Conservation (phyloP, 2,888 invertebrate genomes). For the Pterostichus niger region DNA sequence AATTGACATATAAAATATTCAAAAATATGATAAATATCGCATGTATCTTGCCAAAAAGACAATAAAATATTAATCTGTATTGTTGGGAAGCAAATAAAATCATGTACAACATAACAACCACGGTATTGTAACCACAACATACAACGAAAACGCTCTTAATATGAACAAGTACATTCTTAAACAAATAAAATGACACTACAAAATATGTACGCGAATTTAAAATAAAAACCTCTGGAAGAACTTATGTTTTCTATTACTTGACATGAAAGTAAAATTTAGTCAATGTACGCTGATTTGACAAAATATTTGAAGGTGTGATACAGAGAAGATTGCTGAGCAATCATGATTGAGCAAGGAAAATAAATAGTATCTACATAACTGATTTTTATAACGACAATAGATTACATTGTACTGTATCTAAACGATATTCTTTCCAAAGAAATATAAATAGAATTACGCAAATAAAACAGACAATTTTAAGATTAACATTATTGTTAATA, state of each 20-base stretch:
- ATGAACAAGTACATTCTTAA: neutral
- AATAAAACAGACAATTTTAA: too few species aligned
- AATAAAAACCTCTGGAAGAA: slow-evolving; percentile 1
- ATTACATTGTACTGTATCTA: too few species aligned
- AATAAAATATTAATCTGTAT: slow-evolving; percentile 48
- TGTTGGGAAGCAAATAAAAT: slow-evolving; percentile 45
- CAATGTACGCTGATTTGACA: slow-evolving; percentile 63
- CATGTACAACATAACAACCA: slow-evolving; percentile 37
- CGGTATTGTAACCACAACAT: slow-evolving; percentile 9
- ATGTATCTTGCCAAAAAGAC: slow-evolving; percentile 45
- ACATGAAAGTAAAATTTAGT: slow-evolving; percentile 64
- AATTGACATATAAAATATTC: slow-evolving; percentile 27
- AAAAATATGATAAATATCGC: slow-evolving; percentile 44
- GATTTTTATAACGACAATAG: too few species aligned
- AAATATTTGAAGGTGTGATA: slow-evolving; percentile 62
- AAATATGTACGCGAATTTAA: slow-evolving; percentile 34
- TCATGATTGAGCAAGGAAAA: slow-evolving; percentile 54
- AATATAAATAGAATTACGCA: too few species aligned
- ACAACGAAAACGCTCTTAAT: neutral
- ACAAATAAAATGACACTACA: slow-evolving; percentile 52
- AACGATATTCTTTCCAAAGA: too few species aligned
- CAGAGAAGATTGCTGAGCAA: slow-evolving; percentile 59
- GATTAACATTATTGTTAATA: too few species aligned
- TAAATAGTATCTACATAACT: slow-evolving; percentile 45
- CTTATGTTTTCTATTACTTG: slow-evolving; percentile 34